Evolutionary conservation across 1,140 invertebrate species (phyloP).

Genomic region (Drosophila seguyi): DNA sequence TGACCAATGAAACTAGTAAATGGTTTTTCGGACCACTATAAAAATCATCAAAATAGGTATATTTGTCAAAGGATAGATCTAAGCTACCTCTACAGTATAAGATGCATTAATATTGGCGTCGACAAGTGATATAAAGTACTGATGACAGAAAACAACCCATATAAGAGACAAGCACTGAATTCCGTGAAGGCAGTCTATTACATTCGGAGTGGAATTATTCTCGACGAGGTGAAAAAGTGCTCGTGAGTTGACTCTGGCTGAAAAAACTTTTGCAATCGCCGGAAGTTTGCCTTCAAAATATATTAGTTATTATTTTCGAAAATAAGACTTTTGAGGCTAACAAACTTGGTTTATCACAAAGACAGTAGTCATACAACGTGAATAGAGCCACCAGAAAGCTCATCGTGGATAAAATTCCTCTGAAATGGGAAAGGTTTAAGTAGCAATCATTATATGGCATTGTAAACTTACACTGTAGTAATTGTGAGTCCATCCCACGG

Average conservation of each 20-base stretch:
- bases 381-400: slow-evolving; percentile 5
- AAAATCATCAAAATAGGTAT: too few relatives aligned
- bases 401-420: slow-evolving; percentile 38
- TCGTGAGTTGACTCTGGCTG: slow-evolving; percentile 47
- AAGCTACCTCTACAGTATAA: not conserved
- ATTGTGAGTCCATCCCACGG: slow-evolving; percentile 39
- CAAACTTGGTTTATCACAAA: slow-evolving; percentile 31
- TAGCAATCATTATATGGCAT: not conserved
- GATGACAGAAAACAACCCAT: slow-evolving; percentile 89
- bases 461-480: slow-evolving; percentile 35
- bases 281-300: slow-evolving; percentile 31
- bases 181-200: slow-evolving; percentile 59
- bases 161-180: slow-evolving; percentile 87
- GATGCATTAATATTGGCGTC: slow-evolving; percentile 50
- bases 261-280: slow-evolving; percentile 36
- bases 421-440: not conserved
- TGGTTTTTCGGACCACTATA: too few relatives aligned
- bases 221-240: slow-evolving; percentile 30
- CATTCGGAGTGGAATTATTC: slow-evolving; percentile 17
- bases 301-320: not conserved
- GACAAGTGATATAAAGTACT: slow-evolving; percentile 60
- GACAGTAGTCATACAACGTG: slow-evolving; percentile 48
- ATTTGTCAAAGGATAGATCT: too few relatives aligned
- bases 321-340: too few relatives aligned
- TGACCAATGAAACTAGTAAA: too few relatives aligned